These are phyloP conservation scores for Rostratula benghalensis DNA, from an alignment of 2,113 vertebrate species.

Conservation along the genomic window DNA sequence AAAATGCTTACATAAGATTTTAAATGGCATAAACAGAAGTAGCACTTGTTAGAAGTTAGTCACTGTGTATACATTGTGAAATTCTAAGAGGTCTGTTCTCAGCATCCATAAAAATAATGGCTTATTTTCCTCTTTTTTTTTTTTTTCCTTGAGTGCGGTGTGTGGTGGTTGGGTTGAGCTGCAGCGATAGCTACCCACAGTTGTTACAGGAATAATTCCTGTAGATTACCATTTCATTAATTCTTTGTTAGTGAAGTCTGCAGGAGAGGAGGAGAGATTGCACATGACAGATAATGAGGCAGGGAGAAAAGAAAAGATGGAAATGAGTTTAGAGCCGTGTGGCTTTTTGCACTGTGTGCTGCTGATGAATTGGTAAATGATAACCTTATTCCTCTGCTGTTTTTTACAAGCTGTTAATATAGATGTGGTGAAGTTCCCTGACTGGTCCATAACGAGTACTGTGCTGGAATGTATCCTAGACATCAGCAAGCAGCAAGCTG, in stretches of 20 bases:
- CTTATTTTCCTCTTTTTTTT: not conserved
- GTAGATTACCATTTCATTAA: conserved; percentile 6
- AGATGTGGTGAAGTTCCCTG: not conserved
- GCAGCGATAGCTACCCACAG: not conserved
- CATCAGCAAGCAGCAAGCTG: not conserved
- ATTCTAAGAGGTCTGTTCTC: not conserved
- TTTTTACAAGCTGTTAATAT: not conserved
- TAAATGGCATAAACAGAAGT: not conserved
- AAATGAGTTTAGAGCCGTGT: not conserved
- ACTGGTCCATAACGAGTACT: not conserved
- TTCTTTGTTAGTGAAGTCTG: not conserved
- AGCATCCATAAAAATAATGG: not conserved
- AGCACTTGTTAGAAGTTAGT: not conserved
- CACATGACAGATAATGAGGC: not conserved
- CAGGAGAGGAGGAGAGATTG: not conserved
- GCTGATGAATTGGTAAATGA: not conserved
- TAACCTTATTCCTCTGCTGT: not conserved
- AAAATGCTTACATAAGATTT: not conserved
- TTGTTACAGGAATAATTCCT: not conserved
- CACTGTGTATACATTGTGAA: not conserved
- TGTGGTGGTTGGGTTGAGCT: not conserved
- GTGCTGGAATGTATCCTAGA: not conserved
- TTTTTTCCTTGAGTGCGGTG: not conserved
- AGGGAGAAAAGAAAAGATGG: not conserved
- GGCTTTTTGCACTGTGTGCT: not conserved